Evolutionary conservation across 2,888 invertebrate genomes (phyloP).

Genomic region (Hecatera dysodea): DNA sequence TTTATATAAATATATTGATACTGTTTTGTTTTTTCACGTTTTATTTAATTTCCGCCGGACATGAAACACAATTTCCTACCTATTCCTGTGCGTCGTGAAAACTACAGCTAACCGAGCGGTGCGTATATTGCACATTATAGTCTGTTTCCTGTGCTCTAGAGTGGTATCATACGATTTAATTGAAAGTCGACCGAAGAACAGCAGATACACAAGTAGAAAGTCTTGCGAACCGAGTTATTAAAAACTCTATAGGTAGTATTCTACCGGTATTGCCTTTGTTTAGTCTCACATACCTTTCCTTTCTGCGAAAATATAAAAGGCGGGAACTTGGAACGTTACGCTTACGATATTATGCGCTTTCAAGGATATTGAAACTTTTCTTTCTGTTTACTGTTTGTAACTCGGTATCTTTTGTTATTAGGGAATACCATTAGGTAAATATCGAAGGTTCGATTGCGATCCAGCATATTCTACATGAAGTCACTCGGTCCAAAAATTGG

Average conservation of each 20-base stretch:
- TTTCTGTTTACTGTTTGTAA: slow-evolving; percentile 53
- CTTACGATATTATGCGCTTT: slow-evolving; percentile 55
- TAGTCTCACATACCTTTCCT: slow-evolving; percentile 49
- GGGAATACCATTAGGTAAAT: slow-evolving; percentile 38
- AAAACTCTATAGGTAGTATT: slow-evolving; percentile 45
- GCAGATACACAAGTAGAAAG: slow-evolving; percentile 28
- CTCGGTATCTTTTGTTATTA: slow-evolving; percentile 36
- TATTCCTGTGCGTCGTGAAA: neutral
- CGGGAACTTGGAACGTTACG: slow-evolving; percentile 49
- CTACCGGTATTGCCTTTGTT: slow-evolving; percentile 38
- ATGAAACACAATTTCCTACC: neutral
- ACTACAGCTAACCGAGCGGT: neutral
- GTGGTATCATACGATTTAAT: slow-evolving; percentile 53
- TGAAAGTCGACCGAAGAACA: slow-evolving; percentile 37
- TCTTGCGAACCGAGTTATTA: slow-evolving; percentile 50
- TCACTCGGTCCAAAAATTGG: slow-evolving; percentile 33
- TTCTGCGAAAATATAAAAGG: slow-evolving; percentile 45
- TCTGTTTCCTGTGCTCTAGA: neutral
- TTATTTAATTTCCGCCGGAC: too few relatives aligned
- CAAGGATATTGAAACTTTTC: slow-evolving; percentile 61
- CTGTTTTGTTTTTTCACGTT: too few relatives aligned
- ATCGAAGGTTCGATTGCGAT: slow-evolving; percentile 32
- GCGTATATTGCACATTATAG: neutral
- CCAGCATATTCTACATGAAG: slow-evolving; percentile 25
- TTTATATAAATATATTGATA: too few relatives aligned